A percentile compares a stretch with the other conserved stretches of the same genome.
Evolutionary conservation across 2,113 vertebrate species (phyloP).

Genomic region (Neodontobutis hainanensis): DNA sequence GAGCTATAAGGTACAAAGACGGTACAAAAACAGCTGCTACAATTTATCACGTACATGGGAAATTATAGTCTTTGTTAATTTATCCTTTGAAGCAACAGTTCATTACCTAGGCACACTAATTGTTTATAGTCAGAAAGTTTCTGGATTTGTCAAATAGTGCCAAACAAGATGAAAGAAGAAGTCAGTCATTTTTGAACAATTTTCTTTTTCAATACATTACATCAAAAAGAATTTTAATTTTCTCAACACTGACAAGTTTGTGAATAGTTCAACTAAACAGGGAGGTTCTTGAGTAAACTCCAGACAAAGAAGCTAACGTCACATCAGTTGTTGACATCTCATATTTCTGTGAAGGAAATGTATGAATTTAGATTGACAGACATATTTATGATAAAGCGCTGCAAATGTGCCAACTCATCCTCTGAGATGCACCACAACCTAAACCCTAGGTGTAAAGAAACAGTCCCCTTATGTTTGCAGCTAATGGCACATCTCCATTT

Average conservation of each 20-base stretch:
- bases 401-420: no score
- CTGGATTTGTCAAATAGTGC: not conserved
- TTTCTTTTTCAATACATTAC: not conserved
- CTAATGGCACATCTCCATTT: conserved; percentile 49
- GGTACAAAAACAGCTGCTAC: not conserved
- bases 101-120: not conserved
- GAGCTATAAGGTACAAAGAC: not conserved
- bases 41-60: not conserved
- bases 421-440: no score
- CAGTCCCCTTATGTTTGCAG: conserved; percentile 6
- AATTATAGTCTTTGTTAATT: not conserved
- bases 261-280: not conserved
- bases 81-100: not conserved
- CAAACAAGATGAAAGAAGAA: not conserved
- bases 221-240: not conserved
- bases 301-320: no score
- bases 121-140: not conserved
- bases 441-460: not conserved
- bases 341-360: no score
- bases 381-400: no score
- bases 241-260: not conserved
- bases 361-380: no score
- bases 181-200: not conserved
- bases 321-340: no score
- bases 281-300: not conserved